Evolutionary conservation across 2,113 vertebrate genomes (phyloP).

Genomic region (Pelobates fuscus): DNA sequence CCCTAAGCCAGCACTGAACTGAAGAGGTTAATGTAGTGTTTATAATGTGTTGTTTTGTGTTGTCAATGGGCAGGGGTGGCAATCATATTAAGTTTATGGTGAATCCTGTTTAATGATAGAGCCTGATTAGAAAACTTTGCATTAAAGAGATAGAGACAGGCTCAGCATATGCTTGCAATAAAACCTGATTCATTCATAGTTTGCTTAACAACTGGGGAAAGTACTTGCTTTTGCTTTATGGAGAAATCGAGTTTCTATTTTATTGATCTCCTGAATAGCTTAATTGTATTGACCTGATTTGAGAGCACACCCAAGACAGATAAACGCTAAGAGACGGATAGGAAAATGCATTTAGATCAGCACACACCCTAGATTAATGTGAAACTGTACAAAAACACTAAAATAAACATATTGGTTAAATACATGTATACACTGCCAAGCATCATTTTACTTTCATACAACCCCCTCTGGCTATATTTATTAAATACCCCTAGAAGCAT

Average conservation of each 20-base stretch:
- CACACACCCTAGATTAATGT: constrained; percentile 8
- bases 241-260: not conserved
- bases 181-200: constrained; percentile 37
- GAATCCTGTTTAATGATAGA: constrained; percentile 50
- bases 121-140: constrained; percentile 49
- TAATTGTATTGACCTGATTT: constrained; percentile 50
- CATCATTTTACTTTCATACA: too few species aligned
- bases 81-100: constrained; percentile 39
- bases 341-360: constrained; percentile 12
- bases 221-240: constrained; percentile 24
- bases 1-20: too few species aligned
- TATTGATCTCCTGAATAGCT: constrained; percentile 24
- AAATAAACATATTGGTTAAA: too few species aligned
- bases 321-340: constrained; percentile 4
- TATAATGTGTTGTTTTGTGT: constrained; percentile 24
- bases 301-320: constrained; percentile 21
- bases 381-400: not conserved
- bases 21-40: not conserved
- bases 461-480: too few species aligned
- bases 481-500: too few species aligned
- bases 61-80: constrained; percentile 42
- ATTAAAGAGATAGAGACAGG: constrained; percentile 27
- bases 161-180: constrained; percentile 49
- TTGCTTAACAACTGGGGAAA: constrained; percentile 47
- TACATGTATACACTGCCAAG: too few species aligned